Conservation (phyloP, 2,888 invertebrate species). For the Syrphus vitripennis region DNA sequence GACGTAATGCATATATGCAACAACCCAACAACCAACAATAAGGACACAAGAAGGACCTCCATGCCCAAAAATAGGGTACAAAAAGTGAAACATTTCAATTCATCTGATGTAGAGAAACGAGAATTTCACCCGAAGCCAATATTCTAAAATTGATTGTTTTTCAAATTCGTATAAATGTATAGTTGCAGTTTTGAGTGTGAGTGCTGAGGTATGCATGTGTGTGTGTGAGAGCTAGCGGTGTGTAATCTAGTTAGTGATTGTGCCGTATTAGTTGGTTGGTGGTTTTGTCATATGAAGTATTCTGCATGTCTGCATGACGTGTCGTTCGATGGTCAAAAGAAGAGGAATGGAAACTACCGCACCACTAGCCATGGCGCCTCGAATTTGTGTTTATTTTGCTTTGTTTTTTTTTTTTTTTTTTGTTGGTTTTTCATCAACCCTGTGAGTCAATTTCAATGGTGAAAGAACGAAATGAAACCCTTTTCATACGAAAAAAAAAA, state of each 20-base stretch:
- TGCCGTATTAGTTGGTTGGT: conserved; percentile 1
- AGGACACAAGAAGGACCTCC: background rate
- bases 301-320: background rate
- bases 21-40: background rate
- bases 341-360: background rate
- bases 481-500: background rate
- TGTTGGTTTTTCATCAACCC: conserved; percentile 47
- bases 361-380: background rate
- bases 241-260: conserved; percentile 34
- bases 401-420: background rate
- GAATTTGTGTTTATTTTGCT: background rate
- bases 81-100: conserved; percentile 36
- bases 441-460: conserved; percentile 33
- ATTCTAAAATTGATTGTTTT: conserved; percentile 64
- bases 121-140: conserved; percentile 48
- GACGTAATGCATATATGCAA: too few species aligned
- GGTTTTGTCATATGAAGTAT: background rate
- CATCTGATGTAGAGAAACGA: conserved; percentile 16
- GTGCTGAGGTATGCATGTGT: background rate
- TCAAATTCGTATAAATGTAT: conserved; percentile 12
- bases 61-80: background rate
- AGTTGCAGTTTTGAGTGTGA: too few species aligned
- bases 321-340: conserved; percentile 12
- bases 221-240: background rate
- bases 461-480: background rate